These are phyloP conservation scores for Omphaloscelis lunosa DNA, from an alignment of 2,888 invertebrate genomes.

Conservation along the genomic window DNA sequence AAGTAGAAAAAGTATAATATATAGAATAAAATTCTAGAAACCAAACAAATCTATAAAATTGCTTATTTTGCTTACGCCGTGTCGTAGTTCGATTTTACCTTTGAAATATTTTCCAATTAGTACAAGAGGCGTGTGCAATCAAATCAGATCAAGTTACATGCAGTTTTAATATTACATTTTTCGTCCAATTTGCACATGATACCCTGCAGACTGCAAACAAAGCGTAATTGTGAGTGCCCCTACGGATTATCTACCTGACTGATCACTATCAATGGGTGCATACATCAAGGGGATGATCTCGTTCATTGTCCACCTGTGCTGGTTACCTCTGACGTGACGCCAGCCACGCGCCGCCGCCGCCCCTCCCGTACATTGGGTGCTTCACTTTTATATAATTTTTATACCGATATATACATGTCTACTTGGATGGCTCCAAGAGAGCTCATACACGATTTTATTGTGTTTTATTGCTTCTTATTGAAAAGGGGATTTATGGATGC, in stretches of 20 bases:
- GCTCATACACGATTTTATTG: slow-evolving; percentile 58
- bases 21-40: background rate
- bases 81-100: background rate
- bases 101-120: slow-evolving; percentile 22
- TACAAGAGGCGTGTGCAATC: slow-evolving; percentile 21
- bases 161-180: slow-evolving; percentile 42
- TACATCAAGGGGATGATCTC: slow-evolving; percentile 70
- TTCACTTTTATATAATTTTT: slow-evolving; percentile 68
- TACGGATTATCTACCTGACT: slow-evolving; percentile 88
- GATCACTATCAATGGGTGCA: slow-evolving; percentile 77
- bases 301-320: slow-evolving; percentile 67
- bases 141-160: slow-evolving; percentile 40
- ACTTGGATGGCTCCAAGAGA: slow-evolving; percentile 46
- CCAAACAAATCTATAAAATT: background rate
- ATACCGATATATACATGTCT: slow-evolving; percentile 56
- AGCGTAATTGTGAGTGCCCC: slow-evolving; percentile 81
- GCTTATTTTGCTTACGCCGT: background rate
- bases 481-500: slow-evolving; percentile 47
- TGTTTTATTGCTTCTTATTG: slow-evolving; percentile 66
- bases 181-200: slow-evolving; percentile 58
- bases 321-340: slow-evolving; percentile 85
- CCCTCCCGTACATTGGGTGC: slow-evolving; percentile 59
- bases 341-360: slow-evolving; percentile 73
- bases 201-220: slow-evolving; percentile 76
- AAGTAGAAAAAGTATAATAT: background rate